These are phyloP conservation scores for Lucilia cuprina DNA, from an alignment of 1,140 invertebrate genomes.

Conservation along the genomic window DNA sequence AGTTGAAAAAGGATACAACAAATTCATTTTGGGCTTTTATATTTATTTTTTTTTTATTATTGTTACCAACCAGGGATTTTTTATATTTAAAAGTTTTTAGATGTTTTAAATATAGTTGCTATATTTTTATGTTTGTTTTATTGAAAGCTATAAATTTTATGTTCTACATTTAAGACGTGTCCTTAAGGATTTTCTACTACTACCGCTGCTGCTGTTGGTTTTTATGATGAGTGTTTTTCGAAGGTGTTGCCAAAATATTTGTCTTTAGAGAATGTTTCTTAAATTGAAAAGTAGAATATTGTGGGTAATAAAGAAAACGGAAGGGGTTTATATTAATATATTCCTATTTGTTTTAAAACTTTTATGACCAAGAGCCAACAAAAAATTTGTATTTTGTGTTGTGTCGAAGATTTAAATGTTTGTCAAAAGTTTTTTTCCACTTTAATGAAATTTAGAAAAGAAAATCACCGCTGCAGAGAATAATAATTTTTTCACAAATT, in stretches of 20 bases:
- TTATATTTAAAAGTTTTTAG: background rate
- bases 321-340: too few relatives aligned
- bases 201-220: background rate
- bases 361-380: too few relatives aligned
- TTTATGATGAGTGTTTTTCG: background rate
- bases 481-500: too few relatives aligned
- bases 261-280: background rate
- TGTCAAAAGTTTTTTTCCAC: too few relatives aligned
- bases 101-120: background rate
- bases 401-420: too few relatives aligned
- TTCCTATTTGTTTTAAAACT: too few relatives aligned
- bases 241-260: background rate
- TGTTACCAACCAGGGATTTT: background rate
- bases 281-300: too few relatives aligned
- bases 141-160: constrained; percentile 14
- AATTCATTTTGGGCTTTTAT: background rate
- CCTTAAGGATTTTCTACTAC: background rate
- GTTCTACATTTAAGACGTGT: background rate
- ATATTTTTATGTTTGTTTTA: constrained; percentile 11
- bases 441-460: too few relatives aligned
- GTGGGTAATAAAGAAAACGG: too few relatives aligned
- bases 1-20: background rate
- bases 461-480: too few relatives aligned
- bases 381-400: too few relatives aligned
- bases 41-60: background rate